phyloP scores from a whole-genome alignment of 2,113 vertebrate genomes.

The Thinocorus orbignyianus region DNA sequence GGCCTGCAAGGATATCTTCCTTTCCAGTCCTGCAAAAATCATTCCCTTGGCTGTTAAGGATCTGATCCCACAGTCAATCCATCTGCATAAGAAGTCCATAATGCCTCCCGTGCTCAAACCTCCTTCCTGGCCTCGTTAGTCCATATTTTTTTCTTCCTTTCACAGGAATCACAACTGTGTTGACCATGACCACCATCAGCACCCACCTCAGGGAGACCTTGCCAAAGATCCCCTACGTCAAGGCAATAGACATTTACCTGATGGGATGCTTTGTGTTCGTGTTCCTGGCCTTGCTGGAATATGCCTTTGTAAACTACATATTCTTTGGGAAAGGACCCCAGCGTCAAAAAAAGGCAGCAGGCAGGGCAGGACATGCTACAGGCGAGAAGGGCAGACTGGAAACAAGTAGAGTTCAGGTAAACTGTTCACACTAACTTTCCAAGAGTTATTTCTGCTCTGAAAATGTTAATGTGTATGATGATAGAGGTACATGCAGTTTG shows the following conservation, averaged over 20 bases:
- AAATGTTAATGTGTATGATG: neutral
- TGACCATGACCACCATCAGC: slow-evolving; percentile 97
- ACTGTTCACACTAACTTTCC: neutral
- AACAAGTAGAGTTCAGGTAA: slow-evolving; percentile 81
- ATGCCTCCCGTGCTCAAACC: neutral
- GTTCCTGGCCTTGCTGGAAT: slow-evolving; percentile 92
- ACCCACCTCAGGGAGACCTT: slow-evolving; percentile 93
- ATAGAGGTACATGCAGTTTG: neutral
- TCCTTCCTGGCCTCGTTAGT: neutral
- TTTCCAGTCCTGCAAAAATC: neutral
- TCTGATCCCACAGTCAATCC: neutral
- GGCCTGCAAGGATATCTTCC: neutral
- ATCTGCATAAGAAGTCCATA: neutral
- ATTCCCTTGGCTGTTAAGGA: neutral
- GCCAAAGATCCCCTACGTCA: slow-evolving; percentile 94
- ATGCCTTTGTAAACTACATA: slow-evolving; percentile 95
- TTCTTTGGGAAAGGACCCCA: slow-evolving; percentile 94
- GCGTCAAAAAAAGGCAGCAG: slow-evolving; percentile 85
- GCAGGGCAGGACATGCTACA: slow-evolving; percentile 80
- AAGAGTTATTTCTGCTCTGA: neutral
- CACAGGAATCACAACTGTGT: slow-evolving; percentile 90
- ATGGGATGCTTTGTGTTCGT: slow-evolving; percentile 97
- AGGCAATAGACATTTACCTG: slow-evolving; percentile 93
- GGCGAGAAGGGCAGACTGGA: slow-evolving; percentile 77
- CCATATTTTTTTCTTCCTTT: neutral